These are phyloP conservation scores for Stercorarius parasiticus DNA, from an alignment of 2,113 vertebrate genomes.

Conservation along the genomic window DNA sequence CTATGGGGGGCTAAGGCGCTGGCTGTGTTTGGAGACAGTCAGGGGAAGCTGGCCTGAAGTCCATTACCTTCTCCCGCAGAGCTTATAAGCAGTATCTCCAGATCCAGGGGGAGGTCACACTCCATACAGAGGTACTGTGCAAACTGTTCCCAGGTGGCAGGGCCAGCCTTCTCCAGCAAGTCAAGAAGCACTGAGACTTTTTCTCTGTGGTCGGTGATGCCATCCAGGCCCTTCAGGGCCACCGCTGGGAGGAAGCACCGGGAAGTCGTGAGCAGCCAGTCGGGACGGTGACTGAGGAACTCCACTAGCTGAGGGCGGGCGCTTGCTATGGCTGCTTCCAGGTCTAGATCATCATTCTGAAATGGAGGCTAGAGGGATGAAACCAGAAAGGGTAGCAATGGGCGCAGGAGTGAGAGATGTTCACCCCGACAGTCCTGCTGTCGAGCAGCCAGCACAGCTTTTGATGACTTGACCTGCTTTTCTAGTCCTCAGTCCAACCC, in stretches of 20 bases:
- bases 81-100: slow-evolving; percentile 81
- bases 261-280: slow-evolving; percentile 31
- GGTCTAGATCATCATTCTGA: not conserved
- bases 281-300: slow-evolving; percentile 46
- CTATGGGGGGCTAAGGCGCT: accelerated
- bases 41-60: not conserved
- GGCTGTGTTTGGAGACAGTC: not conserved
- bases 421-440: not conserved
- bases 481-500: not conserved
- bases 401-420: not conserved
- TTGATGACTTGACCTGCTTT: not conserved
- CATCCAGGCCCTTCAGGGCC: not conserved
- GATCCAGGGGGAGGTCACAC: slow-evolving; percentile 77
- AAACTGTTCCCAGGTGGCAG: slow-evolving; percentile 72
- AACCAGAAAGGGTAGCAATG: not conserved
- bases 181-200: slow-evolving; percentile 55
- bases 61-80: slow-evolving; percentile 63
- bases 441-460: not conserved
- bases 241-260: slow-evolving; percentile 33
- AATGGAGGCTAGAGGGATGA: not conserved
- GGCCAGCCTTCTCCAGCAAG: slow-evolving; percentile 41
- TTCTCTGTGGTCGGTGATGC: not conserved
- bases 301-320: slow-evolving; percentile 65
- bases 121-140: slow-evolving; percentile 75
- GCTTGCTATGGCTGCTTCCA: slow-evolving; percentile 14